These are phyloP conservation scores for Himalopsyche kuldschensis DNA, from an alignment of 2,888 invertebrate genomes.

Conservation along the genomic window DNA sequence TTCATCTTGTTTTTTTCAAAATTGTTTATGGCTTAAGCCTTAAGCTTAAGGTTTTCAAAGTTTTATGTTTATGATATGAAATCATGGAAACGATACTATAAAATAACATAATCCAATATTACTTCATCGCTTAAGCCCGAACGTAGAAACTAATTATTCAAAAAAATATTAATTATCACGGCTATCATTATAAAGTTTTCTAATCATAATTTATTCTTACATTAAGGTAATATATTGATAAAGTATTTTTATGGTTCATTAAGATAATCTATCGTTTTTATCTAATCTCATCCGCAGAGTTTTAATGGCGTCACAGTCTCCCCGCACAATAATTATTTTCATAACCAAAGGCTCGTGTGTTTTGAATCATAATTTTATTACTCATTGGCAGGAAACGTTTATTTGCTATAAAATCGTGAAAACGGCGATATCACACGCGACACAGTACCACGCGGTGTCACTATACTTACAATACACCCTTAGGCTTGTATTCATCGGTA, in stretches of 20 bases:
- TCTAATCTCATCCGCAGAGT: conserved; percentile 6
- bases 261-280: neutral
- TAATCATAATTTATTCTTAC: neutral
- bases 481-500: neutral
- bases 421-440: conserved; percentile 35
- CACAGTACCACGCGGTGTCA: conserved; percentile 36
- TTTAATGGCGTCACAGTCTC: conserved; percentile 22
- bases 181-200: too few relatives aligned
- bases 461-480: neutral
- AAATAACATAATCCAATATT: too few relatives aligned
- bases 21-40: too few relatives aligned
- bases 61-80: too few relatives aligned
- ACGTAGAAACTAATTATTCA: too few relatives aligned
- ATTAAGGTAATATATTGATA: neutral
- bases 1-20: too few relatives aligned
- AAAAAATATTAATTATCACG: too few relatives aligned
- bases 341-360: conserved; percentile 20
- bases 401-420: conserved; percentile 33
- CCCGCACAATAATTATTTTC: conserved; percentile 32
- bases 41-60: too few relatives aligned
- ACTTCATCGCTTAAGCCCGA: too few relatives aligned
- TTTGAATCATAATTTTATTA: conserved; percentile 30
- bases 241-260: neutral
- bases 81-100: too few relatives aligned
- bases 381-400: conserved; percentile 37